These are phyloP conservation scores for Danaus chrysippus DNA, from an alignment of 2,888 invertebrate genomes.

Conservation along the genomic window DNA sequence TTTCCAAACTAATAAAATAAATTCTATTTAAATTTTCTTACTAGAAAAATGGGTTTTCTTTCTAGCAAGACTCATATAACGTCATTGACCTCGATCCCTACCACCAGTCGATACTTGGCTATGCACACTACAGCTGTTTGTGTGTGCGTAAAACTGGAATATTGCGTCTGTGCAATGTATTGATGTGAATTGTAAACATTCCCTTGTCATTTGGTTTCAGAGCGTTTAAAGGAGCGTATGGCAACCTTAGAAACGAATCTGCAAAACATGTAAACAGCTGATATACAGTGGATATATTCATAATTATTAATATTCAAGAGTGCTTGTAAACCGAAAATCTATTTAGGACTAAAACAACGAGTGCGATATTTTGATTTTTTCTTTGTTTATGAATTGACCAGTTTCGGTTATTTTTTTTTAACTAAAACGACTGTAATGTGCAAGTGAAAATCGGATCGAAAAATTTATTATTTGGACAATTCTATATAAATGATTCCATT, in stretches of 20 bases:
- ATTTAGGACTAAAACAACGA: constrained; percentile 19
- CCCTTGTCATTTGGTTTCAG: constrained; percentile 68
- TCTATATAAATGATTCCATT: constrained; percentile 17
- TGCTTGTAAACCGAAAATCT: constrained; percentile 27
- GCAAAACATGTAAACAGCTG: constrained; percentile 66
- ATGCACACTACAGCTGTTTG: constrained; percentile 9
- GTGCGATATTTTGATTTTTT: constrained; percentile 27
- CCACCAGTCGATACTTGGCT: constrained; percentile 37
- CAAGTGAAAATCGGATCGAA: constrained; percentile 16
- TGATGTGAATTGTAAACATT: constrained; percentile 76
- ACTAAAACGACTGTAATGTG: constrained; percentile 14
- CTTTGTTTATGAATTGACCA: constrained; percentile 30
- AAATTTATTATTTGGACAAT: constrained; percentile 10
- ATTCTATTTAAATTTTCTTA: constrained; percentile 11
- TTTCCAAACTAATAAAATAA: neutral
- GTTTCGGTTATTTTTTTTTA: constrained; percentile 19
- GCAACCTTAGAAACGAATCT: constrained; percentile 49
- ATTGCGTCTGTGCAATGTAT: constrained; percentile 58
- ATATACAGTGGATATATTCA: constrained; percentile 33
- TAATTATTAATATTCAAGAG: constrained; percentile 29
- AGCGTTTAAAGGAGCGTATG: constrained; percentile 62
- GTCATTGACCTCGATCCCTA: constrained; percentile 60
- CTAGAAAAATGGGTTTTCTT: constrained; percentile 39
- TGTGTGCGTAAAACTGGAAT: constrained; percentile 56
- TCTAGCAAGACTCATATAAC: constrained; percentile 42